Conservation (phyloP, 2,113 vertebrate species). For the Scopus umbretta region DNA sequence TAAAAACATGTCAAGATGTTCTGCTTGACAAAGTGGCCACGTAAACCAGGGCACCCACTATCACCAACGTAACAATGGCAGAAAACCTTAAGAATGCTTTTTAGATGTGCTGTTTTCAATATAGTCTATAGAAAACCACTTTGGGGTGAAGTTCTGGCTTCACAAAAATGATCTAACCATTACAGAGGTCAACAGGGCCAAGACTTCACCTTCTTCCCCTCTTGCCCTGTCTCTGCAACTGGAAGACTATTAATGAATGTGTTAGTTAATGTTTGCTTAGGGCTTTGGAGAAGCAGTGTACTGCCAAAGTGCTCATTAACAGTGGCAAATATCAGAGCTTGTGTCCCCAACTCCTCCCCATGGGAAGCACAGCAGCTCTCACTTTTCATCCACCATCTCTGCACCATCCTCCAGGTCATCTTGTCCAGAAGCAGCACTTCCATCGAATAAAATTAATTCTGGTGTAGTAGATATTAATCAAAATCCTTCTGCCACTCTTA, state of each 20-base stretch:
- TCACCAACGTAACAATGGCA: rapidly evolving
- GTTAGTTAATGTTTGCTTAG: neutral
- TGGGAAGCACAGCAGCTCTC: neutral
- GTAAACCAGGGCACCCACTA: neutral
- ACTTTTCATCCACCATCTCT: neutral
- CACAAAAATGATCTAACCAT: neutral
- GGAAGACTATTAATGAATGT: neutral
- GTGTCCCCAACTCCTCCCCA: neutral
- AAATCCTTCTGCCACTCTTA: neutral
- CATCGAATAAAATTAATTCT: neutral
- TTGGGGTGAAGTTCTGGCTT: neutral
- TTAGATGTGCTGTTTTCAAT: neutral
- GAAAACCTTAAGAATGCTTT: neutral
- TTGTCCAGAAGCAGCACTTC: neutral
- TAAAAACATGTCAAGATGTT: neutral
- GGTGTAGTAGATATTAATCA: neutral
- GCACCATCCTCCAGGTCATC: neutral
- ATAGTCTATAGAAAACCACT: neutral
- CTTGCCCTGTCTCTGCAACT: neutral
- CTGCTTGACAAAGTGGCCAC: neutral
- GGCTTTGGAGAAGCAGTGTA: neutral
- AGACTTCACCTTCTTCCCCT: neutral
- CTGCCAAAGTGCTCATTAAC: neutral
- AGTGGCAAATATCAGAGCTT: neutral
- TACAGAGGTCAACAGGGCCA: neutral